A percentile compares a stretch with the other conserved stretches of the same genome.
These are phyloP conservation scores for Pygoscelis antarcticus DNA, from an alignment of 2,113 vertebrate genomes.

Conservation along the genomic window DNA sequence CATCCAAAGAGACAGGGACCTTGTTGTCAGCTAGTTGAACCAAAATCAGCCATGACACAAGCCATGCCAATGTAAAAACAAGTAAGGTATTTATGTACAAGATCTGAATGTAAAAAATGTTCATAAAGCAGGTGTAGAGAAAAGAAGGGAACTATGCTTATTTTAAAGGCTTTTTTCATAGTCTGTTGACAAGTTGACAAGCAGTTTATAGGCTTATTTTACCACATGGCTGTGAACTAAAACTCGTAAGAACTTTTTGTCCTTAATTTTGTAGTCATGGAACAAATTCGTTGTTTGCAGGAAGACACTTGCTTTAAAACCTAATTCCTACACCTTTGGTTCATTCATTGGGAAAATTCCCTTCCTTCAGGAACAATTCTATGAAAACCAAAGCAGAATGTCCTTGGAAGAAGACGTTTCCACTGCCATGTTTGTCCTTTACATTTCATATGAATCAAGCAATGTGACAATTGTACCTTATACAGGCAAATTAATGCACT, in stretches of 20 bases:
- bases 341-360: background rate
- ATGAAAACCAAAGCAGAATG: background rate
- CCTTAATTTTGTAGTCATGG: background rate
- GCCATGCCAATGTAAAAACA: background rate
- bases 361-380: background rate
- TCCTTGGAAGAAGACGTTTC: background rate
- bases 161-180: background rate
- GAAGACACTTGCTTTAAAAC: background rate
- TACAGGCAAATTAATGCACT: background rate
- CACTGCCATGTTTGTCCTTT: background rate
- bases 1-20: background rate
- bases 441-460: background rate
- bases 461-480: fast-evolving
- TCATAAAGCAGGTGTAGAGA: background rate
- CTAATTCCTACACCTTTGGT: background rate
- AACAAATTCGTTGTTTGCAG: background rate
- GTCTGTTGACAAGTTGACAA: slow-evolving; percentile 25
- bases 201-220: slow-evolving; percentile 3
- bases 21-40: background rate
- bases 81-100: background rate
- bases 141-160: background rate
- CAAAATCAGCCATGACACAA: background rate
- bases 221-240: background rate
- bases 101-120: background rate
- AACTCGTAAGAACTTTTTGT: background rate